A percentile compares a stretch with the other conserved stretches of the same genome.
Conservation (phyloP, 2,888 invertebrate species). For the Heliothis peltigera region DNA sequence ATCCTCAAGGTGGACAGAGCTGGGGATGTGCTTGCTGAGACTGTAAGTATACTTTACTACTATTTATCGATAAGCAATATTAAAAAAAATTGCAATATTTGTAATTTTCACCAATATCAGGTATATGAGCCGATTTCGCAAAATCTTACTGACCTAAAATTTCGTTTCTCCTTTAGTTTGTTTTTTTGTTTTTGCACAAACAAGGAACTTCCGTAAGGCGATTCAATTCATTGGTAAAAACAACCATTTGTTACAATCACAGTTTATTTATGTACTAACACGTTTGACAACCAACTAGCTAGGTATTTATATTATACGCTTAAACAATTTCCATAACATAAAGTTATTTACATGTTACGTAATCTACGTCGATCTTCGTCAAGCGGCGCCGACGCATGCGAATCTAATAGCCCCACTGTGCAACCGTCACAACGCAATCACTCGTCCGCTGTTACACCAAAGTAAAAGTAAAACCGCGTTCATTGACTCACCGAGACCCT, state of each 20-base stretch:
- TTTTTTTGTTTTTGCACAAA: no score
- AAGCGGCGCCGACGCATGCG: conserved; percentile 30
- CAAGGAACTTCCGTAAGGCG: no score
- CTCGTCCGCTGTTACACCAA: conserved; percentile 65
- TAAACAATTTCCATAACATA: background rate
- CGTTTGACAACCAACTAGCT: background rate
- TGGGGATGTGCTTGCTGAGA: conserved; percentile 96
- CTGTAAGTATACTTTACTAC: conserved; percentile 88
- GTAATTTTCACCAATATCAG: no score
- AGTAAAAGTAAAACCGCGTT: conserved; percentile 64
- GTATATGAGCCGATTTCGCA: no score
- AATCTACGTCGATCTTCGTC: conserved; percentile 32
- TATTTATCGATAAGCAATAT: no score
- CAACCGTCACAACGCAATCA: conserved; percentile 58
- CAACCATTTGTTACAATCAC: no score
- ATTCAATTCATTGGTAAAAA: no score
- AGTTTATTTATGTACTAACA: no score
- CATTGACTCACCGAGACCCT: conserved; percentile 56
- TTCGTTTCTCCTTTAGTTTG: no score
- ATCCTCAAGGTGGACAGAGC: conserved; percentile 95
- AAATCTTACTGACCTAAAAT: no score
- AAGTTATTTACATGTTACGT: conserved; percentile 12
- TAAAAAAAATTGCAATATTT: no score
- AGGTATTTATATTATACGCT: no score
- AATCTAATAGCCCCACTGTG: conserved; percentile 38